A percentile compares a stretch with the other conserved stretches of the same genome.
Conservation (phyloP, 2,888 invertebrate genomes). For the Tryphoninae sp. region DNA sequence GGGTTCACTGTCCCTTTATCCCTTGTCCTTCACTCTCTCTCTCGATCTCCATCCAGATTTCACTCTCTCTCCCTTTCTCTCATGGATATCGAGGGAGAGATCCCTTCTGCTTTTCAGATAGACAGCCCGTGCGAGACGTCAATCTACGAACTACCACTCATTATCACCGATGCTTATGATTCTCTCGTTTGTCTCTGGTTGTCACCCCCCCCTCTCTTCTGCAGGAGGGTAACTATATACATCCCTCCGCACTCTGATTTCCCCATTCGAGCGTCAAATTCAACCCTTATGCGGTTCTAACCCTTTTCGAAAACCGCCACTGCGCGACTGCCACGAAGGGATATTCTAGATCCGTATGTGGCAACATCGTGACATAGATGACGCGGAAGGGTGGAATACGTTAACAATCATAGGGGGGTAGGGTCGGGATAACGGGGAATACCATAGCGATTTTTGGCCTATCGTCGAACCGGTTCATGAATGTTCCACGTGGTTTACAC, state of each 20-base stretch:
- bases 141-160: conserved; percentile 69
- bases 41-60: conserved; percentile 14
- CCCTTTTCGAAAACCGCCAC: background rate
- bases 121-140: conserved; percentile 73
- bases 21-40: conserved; percentile 36
- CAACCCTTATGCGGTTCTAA: conserved; percentile 12
- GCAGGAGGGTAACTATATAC: conserved; percentile 60
- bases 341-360: background rate
- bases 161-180: conserved; percentile 54
- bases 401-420: background rate
- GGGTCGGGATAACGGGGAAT: too few relatives aligned
- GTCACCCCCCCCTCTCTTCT: too few relatives aligned
- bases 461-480: background rate
- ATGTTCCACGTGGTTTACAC: background rate
- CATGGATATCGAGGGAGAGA: conserved; percentile 17
- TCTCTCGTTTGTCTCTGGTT: conserved; percentile 25
- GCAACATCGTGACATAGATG: background rate
- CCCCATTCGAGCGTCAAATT: conserved; percentile 72
- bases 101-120: conserved; percentile 67
- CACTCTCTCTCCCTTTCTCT: conserved; percentile 1
- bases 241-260: conserved; percentile 71
- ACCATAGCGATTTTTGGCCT: background rate
- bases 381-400: background rate
- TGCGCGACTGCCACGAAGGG: background rate
- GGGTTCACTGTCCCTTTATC: conserved; percentile 45